phyloP scores from a whole-genome alignment of 2,113 vertebrate species.

The Mirza zaza region DNA sequence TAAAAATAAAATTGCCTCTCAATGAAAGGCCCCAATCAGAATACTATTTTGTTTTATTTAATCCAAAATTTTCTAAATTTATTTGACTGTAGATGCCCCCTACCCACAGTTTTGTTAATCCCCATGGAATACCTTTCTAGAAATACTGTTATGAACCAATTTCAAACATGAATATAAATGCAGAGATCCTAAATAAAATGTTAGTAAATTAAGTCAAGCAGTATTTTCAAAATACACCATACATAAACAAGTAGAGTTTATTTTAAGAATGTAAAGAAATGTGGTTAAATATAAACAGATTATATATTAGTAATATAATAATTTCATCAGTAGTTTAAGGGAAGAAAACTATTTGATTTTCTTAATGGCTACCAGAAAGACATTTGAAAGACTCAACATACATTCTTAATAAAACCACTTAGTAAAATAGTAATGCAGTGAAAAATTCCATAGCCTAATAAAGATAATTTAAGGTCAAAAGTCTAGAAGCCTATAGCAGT shows the following conservation, averaged over 20 bases:
- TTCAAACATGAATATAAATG: not conserved
- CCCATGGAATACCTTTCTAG: not conserved
- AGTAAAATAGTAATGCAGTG: not conserved
- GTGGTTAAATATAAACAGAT: not conserved
- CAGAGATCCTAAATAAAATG: constrained; percentile 19
- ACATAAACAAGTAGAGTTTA: not conserved
- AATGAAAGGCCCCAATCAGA: not conserved
- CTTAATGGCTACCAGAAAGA: not conserved
- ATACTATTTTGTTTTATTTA: not conserved
- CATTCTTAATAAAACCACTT: constrained; percentile 1
- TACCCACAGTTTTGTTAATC: not conserved
- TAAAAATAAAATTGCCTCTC: not conserved
- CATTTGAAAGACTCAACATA: constrained; percentile 25
- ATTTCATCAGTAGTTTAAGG: not conserved
- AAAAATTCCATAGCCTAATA: not conserved
- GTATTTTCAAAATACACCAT: not conserved
- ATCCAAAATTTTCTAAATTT: not conserved
- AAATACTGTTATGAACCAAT: constrained; percentile 8
- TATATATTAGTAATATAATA: constrained; percentile 35
- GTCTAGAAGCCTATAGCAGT: not conserved
- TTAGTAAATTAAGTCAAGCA: constrained; percentile 20
- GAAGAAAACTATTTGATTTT: constrained; percentile 31
- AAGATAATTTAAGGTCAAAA: constrained; percentile 25
- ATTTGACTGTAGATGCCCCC: not conserved
- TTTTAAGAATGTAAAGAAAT: constrained; percentile 15